Evolutionary conservation across 2,113 vertebrate species (phyloP), one percentile per base, ranked within the genome.

Genomic region (Ahaetulla prasina): DNA sequence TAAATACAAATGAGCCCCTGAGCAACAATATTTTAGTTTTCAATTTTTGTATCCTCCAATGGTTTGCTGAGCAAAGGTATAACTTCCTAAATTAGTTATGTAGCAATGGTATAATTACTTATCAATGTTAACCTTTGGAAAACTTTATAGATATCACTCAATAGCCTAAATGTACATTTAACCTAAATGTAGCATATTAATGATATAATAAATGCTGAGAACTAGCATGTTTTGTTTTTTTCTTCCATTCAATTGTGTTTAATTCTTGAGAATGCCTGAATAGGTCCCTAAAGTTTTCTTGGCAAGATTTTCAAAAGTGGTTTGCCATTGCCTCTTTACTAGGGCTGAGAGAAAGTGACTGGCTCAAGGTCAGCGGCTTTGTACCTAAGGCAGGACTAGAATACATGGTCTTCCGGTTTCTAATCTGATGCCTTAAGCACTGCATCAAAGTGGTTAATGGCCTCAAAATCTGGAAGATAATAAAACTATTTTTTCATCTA

Each of bases 181-280:
- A 23, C 49, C 55, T 89, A 53, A 91, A 86, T 87, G 90, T 27
- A 80, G 18, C 89, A 85, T 85, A 92, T 93, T 84, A 47, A 92
- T 92, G 54, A 89, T 43, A 52, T 55, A 25, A 22, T 49, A 94
- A 93, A 94, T 94, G 54, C 0, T 89, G 20, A 35, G 86, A 84
- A 1, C 39, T 30, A 84, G 2, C 1, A 47, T 47, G 50, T 43
- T 23, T 11, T 63, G n/a, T 68, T 68, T 14, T n/a, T 5, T n/a
- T 14, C 60, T 68, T 68, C 11, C 4, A 1, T 68, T 68, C 30
- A 68, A n/a, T 68, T 68, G 30, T n/a, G 30, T 68, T 68, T 16
- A n/a, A 68, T 68, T 68, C 27, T n/a, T 68, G 12, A 68, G 30
- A 68, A 4, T 68, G 4, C 4, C 60, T 68, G 60, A 16, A n/a